Percentiles rank a stretch among this genome's conserved stretches.
Evolutionary conservation across 2,797 vertebrate genomes (phyloP).

Genomic region (Micromesistius poutassou): DNA sequence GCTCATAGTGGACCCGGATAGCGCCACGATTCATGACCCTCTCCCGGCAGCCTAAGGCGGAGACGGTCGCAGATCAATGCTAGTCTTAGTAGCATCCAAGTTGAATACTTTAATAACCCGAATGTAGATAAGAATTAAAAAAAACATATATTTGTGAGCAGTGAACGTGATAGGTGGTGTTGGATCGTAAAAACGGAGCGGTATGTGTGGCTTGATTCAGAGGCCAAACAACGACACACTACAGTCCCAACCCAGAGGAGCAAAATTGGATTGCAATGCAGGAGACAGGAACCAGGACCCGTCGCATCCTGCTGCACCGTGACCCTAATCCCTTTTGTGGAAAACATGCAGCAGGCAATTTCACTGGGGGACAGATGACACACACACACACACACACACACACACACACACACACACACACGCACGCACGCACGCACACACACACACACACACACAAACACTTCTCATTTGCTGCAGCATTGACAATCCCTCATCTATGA

Average conservation of each 20-base stretch:
- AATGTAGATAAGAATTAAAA: no score
- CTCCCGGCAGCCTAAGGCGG: neutral
- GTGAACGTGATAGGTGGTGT: neutral
- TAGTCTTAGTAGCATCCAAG: no score
- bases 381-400: slow-evolving; percentile 1
- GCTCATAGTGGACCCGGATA: neutral
- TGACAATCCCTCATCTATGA: neutral
- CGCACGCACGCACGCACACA: neutral
- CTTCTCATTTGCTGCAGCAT: neutral
- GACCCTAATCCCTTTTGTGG: neutral
- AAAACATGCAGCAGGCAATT: neutral
- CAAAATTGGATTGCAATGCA: neutral
- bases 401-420: neutral
- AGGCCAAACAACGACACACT: neutral
- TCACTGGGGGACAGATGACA: neutral
- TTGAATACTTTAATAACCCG: no score
- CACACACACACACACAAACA: neutral
- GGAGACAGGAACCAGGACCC: neutral
- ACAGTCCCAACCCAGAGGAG: neutral
- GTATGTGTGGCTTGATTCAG: neutral
- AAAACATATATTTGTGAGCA: neutral
- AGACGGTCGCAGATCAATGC: no score
- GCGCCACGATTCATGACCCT: neutral
- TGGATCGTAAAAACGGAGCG: neutral
- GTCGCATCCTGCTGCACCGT: neutral